Conservation (phyloP, 2,797 vertebrate genomes). For the Anguilla obscura region DNA sequence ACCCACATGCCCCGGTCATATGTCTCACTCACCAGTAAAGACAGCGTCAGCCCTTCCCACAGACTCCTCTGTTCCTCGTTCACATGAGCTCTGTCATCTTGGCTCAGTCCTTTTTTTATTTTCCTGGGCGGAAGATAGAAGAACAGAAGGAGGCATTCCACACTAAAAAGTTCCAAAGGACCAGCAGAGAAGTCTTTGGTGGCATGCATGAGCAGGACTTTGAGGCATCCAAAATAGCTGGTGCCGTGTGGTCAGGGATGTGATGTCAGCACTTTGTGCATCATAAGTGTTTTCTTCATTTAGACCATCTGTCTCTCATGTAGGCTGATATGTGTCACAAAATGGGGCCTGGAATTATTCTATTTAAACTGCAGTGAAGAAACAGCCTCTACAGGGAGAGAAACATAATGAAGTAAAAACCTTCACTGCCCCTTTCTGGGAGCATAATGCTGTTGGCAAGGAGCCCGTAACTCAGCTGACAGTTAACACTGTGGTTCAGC, state of each 20-base stretch:
- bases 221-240: background rate
- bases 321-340: slow-evolving; percentile 65
- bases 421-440: slow-evolving; percentile 59
- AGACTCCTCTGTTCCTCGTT: slow-evolving; percentile 46
- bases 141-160: background rate
- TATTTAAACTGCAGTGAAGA: slow-evolving; percentile 78
- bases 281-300: slow-evolving; percentile 59
- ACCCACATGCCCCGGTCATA: slow-evolving; percentile 9
- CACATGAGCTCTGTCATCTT: slow-evolving; percentile 53
- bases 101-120: slow-evolving; percentile 39
- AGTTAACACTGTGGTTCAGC: no score
- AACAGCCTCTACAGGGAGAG: slow-evolving; percentile 57
- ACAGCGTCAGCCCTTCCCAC: slow-evolving; percentile 40
- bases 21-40: background rate
- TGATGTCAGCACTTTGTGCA: slow-evolving; percentile 36
- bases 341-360: slow-evolving; percentile 71
- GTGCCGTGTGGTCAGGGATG: slow-evolving; percentile 22
- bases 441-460: slow-evolving; percentile 70
- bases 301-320: slow-evolving; percentile 72
- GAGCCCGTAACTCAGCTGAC: no score
- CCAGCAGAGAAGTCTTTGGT: background rate
- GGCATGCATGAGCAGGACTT: background rate
- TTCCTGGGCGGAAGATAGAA: background rate
- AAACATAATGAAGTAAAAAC: slow-evolving; percentile 55
- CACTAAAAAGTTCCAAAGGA: background rate